These are phyloP conservation scores for Drosophila saltans DNA, from an alignment of 1,140 invertebrate species.

Conservation along the genomic window DNA sequence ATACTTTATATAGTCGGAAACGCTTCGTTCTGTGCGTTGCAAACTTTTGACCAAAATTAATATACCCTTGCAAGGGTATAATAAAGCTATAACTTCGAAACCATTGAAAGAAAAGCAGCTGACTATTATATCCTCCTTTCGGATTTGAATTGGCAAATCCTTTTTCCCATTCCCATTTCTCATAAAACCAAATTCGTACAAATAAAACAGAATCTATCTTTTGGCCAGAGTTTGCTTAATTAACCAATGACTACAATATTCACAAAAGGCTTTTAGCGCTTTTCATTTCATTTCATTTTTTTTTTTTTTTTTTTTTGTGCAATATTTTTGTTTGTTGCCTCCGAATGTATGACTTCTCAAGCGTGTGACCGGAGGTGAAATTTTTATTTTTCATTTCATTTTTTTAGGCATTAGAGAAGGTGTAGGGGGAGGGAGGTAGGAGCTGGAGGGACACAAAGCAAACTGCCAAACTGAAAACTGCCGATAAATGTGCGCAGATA, in stretches of 20 bases:
- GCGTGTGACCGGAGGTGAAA: slow-evolving; percentile 79
- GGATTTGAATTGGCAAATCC: not conserved
- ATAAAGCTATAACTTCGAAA: too few species aligned
- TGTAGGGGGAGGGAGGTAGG: not conserved
- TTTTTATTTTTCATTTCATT: slow-evolving; percentile 66
- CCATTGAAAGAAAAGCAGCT: too few species aligned
- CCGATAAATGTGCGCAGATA: slow-evolving; percentile 77
- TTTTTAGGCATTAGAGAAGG: slow-evolving; percentile 54
- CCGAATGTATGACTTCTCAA: slow-evolving; percentile 61
- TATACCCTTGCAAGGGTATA: too few species aligned
- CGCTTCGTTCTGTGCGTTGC: too few species aligned
- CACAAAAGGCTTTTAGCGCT: slow-evolving; percentile 38
- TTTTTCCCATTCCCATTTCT: slow-evolving; percentile 27
- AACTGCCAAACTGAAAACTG: slow-evolving; percentile 32
- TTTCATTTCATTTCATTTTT: slow-evolving; percentile 29
- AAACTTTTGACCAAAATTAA: too few species aligned
- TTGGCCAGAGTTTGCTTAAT: slow-evolving; percentile 50
- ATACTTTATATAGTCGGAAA: too few species aligned
- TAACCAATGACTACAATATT: slow-evolving; percentile 44
- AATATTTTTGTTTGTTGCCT: slow-evolving; percentile 12
- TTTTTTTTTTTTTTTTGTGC: not conserved
- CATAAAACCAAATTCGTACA: not conserved
- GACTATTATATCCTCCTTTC: too few species aligned
- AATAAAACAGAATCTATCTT: not conserved
- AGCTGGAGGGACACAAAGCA: slow-evolving; percentile 25